Evolutionary conservation across 2,888 invertebrate genomes (phyloP), one percentile per base, ranked within the genome.

Genomic region (Timandra comae): DNA sequence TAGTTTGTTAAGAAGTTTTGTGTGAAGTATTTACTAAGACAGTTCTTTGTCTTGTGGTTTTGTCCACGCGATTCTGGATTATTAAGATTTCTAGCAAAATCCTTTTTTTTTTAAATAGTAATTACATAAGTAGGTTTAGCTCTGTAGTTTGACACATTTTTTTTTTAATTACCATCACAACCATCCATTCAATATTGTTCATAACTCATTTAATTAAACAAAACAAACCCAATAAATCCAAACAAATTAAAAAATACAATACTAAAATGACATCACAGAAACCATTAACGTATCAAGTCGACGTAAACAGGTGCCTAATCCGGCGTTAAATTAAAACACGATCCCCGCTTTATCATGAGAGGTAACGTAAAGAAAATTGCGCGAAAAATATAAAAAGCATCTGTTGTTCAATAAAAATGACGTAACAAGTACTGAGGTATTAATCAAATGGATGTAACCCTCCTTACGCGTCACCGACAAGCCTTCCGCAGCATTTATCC

Each of bases 401-500:
- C 78, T 76, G 79, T 69, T 73, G 65, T 73, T 57, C 66, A 71
- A 73, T 72, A 71, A 70, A 68, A 67, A 49, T 62, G 56, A 63
- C 56, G 58, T 63, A 66, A 70, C 73, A 72, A 75, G 70, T 64
- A 63, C 10, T 24, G 4, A 64, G 60, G 62, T 70, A 75, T 75
- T 74, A 75, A 75, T 75, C 75, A 74, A 62, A 66, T 35, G 33
- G 27, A 47, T 43, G 35, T 42, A 41, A 46, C 53, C 49, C 51
- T 49, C 47, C 62, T 73, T 69, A 65, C 75, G 78, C 82, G 81
- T 82, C 82, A 82, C 50, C 66, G 72, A 63, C 81, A 80, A 82
- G 76, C 84, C 81, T 82, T 81, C 70, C 82, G 76, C 79, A 64
- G 82, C 84, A 79, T 84, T 84, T 82, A 81, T 81, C 84, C 71